phyloP scores from a whole-genome alignment of 2,113 vertebrate species.

The Pandion haliaetus region DNA sequence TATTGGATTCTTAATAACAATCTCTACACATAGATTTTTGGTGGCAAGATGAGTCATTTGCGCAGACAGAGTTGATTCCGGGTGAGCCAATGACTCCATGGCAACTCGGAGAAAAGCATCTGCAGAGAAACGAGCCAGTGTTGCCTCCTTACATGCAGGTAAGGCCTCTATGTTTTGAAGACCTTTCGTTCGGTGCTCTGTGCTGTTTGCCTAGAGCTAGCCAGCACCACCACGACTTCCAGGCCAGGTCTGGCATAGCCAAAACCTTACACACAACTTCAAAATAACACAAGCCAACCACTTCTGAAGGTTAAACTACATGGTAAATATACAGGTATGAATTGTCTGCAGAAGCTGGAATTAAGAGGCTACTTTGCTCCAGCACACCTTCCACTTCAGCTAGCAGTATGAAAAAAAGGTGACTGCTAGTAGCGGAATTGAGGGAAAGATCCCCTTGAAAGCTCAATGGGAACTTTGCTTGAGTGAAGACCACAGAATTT shows the following conservation, averaged over 20 bases:
- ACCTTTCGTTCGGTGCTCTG: background rate
- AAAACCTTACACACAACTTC: background rate
- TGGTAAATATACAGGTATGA: background rate
- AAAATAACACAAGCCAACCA: background rate
- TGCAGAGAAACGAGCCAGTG: background rate
- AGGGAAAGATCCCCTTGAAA: background rate
- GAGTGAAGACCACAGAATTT: background rate
- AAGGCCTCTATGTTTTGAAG: background rate
- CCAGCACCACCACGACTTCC: rapidly evolving
- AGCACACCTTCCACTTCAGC: background rate
- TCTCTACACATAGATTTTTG: slow-evolving; percentile 19
- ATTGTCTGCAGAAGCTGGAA: background rate
- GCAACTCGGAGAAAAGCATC: background rate
- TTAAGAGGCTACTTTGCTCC: background rate
- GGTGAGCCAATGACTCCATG: slow-evolving; percentile 8
- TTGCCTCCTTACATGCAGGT: background rate
- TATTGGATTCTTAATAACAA: slow-evolving; percentile 59
- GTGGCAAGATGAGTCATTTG: slow-evolving; percentile 23
- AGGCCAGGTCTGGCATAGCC: no score
- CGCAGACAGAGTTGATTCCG: background rate
- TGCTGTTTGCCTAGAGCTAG: background rate
- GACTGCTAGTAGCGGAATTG: background rate
- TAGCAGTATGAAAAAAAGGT: background rate
- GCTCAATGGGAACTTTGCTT: background rate
- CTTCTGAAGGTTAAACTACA: background rate